Base-by-base conservation (phyloP, 2,113 vertebrate species). In the Hepsetus odoe region DNA sequence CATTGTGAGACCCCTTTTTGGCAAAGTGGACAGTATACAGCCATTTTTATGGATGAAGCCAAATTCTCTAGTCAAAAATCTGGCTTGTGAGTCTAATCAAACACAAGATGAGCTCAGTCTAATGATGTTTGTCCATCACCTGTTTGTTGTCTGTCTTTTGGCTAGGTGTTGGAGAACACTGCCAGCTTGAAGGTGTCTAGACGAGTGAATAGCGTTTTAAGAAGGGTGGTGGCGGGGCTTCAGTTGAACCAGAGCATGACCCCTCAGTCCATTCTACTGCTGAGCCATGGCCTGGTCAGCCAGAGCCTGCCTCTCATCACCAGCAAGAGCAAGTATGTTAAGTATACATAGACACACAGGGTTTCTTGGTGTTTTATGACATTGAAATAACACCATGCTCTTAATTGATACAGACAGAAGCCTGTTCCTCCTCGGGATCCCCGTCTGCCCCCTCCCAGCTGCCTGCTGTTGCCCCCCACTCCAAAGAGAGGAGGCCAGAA, bases 231-330 rank as follows among this genome's bases (percentile, higher is more conserved):
- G 76, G 83, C 92, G 77, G 97, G 98, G 69, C 90, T 99, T 77
- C 92, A 98, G 1, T 83, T 90, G 77, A 99, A 99, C 74, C 53
- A 82, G 0, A 94, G 91, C 55, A 94, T 99, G 95, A 92, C 85
- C 0, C 86, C 95, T 12, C 91, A 94, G 71, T 91, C 95, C 18
- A 85, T 98, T 2, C 92, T 99, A 1, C 90, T 99, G 79, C 94
- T 99, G 78, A 94, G 96, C 85, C 95, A 98, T 0, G 94, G 96
- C 20, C 92, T 99, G 80, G 87, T 99, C 89, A 97, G 94, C 87
- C 92, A 99, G 90, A 99, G 98, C 69, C 91, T 99, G 35, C 96
- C 96, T 0, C 90, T 99, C 56, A 89, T 99, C 73, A 96, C 96
- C 58, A 94, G 94, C 76, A 96, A 95, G 84, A 94, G 95, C 86